Percentiles rank a stretch among this genome's conserved stretches.
Conservation (phyloP, 2,888 invertebrate genomes). For the Listrodromus nycthemerus region DNA sequence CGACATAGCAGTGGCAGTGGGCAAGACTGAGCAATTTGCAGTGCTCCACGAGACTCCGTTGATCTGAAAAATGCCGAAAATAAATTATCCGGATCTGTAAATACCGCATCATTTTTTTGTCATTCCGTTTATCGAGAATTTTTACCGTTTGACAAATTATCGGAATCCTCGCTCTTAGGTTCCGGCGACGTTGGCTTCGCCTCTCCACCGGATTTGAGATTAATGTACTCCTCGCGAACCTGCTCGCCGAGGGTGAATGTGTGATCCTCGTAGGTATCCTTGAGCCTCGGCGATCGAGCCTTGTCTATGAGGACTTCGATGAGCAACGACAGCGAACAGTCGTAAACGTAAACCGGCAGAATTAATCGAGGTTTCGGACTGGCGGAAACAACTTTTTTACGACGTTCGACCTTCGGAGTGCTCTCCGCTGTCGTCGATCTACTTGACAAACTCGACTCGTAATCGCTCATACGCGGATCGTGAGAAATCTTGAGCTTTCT, state of each 20-base stretch:
- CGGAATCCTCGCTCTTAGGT: slow-evolving; percentile 85
- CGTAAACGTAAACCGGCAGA: slow-evolving; percentile 89
- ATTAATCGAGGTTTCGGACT: slow-evolving; percentile 78
- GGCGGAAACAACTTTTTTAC: slow-evolving; percentile 63
- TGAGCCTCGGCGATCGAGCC: slow-evolving; percentile 78
- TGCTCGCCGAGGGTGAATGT: slow-evolving; percentile 84
- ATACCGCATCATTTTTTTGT: background rate
- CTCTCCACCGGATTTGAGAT: slow-evolving; percentile 83
- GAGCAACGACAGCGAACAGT: slow-evolving; percentile 87
- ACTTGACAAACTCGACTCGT: slow-evolving; percentile 71
- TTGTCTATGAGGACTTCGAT: slow-evolving; percentile 86
- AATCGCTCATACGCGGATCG: slow-evolving; percentile 59
- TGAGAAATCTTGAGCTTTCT: slow-evolving; percentile 63
- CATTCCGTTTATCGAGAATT: background rate
- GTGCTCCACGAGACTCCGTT: slow-evolving; percentile 86
- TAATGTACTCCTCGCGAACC: slow-evolving; percentile 79
- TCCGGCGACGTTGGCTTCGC: slow-evolving; percentile 84
- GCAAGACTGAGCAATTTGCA: slow-evolving; percentile 87
- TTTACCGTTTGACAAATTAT: slow-evolving; percentile 79
- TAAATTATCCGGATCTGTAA: background rate
- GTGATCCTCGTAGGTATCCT: slow-evolving; percentile 86
- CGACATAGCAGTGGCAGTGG: slow-evolving; percentile 88
- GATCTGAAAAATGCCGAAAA: slow-evolving; percentile 75
- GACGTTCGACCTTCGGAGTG: slow-evolving; percentile 67
- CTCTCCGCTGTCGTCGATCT: slow-evolving; percentile 71